Percentiles rank a stretch among this genome's conserved stretches.
Conservation (phyloP, 2,888 invertebrate species). For the Papilio elwesi region DNA sequence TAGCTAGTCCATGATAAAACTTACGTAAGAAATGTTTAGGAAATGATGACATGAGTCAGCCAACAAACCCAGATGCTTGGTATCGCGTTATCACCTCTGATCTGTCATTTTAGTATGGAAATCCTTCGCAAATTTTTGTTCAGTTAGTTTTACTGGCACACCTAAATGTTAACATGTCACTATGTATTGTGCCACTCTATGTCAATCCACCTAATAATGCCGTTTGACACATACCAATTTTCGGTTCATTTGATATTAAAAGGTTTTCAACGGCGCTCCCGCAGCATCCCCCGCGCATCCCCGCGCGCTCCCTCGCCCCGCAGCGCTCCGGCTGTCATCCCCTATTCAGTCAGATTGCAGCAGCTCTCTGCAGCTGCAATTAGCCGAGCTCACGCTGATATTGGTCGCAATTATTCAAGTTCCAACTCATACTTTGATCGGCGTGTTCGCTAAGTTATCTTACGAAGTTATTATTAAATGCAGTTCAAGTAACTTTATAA, state of each 20-base stretch:
- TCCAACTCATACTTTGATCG: slow-evolving; percentile 26
- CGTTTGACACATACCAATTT: slow-evolving; percentile 82
- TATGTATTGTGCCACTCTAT: slow-evolving; percentile 45
- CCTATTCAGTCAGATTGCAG: slow-evolving; percentile 61
- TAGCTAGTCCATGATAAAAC: too few relatives aligned
- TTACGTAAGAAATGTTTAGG: too few relatives aligned
- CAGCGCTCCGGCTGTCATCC: slow-evolving; percentile 55
- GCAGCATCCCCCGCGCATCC: slow-evolving; percentile 46
- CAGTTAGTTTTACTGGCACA: slow-evolving; percentile 38
- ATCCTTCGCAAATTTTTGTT: too few relatives aligned
- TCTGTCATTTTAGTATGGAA: too few relatives aligned
- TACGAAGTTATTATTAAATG: too few relatives aligned
- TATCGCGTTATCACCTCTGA: too few relatives aligned
- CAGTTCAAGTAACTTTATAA: too few relatives aligned
- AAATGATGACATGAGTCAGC: too few relatives aligned
- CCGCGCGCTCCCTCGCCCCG: slow-evolving; percentile 45
- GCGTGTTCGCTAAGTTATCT: not conserved
- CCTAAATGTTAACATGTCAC: slow-evolving; percentile 36
- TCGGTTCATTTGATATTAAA: slow-evolving; percentile 84
- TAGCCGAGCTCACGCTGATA: slow-evolving; percentile 49
- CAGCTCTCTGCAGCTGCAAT: slow-evolving; percentile 46
- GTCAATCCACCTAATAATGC: slow-evolving; percentile 70
- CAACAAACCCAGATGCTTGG: too few relatives aligned
- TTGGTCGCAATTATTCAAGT: slow-evolving; percentile 48
- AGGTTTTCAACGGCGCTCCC: slow-evolving; percentile 70